phyloP scores from a whole-genome alignment of 2,888 invertebrate species.

The Synergus itoensis region DNA sequence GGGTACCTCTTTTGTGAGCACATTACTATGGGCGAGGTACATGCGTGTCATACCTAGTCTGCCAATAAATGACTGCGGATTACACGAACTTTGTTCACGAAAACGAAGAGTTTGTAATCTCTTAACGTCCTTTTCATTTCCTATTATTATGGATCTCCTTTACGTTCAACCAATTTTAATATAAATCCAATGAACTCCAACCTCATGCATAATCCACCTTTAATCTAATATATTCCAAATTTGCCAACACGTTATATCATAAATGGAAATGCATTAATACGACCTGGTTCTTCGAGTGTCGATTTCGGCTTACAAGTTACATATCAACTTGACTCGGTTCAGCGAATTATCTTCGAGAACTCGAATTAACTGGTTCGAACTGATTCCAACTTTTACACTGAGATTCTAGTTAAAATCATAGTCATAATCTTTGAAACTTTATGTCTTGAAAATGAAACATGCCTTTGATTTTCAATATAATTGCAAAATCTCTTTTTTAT shows the following conservation, averaged over 20 bases:
- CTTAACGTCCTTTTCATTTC: constrained; percentile 5
- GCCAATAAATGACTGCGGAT: constrained; percentile 22
- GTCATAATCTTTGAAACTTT: background rate
- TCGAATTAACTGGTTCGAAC: background rate
- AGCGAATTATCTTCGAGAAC: background rate
- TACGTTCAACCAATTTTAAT: background rate
- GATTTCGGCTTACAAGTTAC: too few relatives aligned
- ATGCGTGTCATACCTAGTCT: constrained; percentile 55
- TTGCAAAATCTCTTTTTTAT: too few relatives aligned
- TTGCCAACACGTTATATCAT: background rate
- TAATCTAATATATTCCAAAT: background rate
- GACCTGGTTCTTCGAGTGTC: constrained; percentile 23
- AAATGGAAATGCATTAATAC: constrained; percentile 7
- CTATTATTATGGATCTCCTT: too few relatives aligned
- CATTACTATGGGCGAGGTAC: constrained; percentile 60
- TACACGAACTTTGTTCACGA: constrained; percentile 4
- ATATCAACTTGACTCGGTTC: too few relatives aligned
- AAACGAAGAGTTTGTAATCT: background rate
- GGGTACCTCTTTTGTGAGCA: constrained; percentile 56
- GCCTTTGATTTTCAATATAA: background rate
- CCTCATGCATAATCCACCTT: constrained; percentile 3
- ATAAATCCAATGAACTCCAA: background rate
- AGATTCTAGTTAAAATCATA: too few relatives aligned
- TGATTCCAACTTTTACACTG: constrained; percentile 3
- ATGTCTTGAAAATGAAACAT: background rate